Evolutionary conservation across 2,113 vertebrate genomes (phyloP).

Genomic region (Cichladusa arquata): DNA sequence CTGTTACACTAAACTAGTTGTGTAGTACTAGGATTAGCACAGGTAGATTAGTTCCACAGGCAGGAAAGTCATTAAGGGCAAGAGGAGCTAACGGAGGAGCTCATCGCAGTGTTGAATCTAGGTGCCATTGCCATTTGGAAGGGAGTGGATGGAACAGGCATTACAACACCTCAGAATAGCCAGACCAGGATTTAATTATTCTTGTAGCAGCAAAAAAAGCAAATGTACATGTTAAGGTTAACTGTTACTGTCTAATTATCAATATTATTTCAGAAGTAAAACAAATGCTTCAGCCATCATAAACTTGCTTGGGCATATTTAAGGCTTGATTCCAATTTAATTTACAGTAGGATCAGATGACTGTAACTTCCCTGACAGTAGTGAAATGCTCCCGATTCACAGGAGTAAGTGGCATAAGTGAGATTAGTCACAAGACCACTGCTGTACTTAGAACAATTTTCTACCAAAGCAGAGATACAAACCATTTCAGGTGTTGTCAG

Average conservation of each 20-base stretch:
- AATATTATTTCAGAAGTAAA: conserved; percentile 23
- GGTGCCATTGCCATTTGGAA: not conserved
- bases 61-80: conserved; percentile 70
- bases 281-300: conserved; percentile 39
- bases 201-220: conserved; percentile 22
- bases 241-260: not conserved
- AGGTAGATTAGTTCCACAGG: conserved; percentile 72
- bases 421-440: not conserved
- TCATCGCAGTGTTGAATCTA: not conserved
- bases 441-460: conserved; percentile 36
- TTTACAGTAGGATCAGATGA: conserved; percentile 21
- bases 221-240: conserved; percentile 11
- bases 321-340: conserved; percentile 51
- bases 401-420: not conserved
- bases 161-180: conserved; percentile 14
- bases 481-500: conserved; percentile 52
- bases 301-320: conserved; percentile 36
- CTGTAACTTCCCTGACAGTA: conserved; percentile 20
- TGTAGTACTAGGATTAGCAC: conserved; percentile 62
- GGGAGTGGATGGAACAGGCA: conserved; percentile 35
- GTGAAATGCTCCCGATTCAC: not conserved
- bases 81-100: conserved; percentile 67
- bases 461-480: conserved; percentile 58
- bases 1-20: conserved; percentile 70
- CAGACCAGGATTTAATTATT: not conserved